Percentiles rank a stretch among this genome's conserved stretches.
Evolutionary conservation across 2,113 vertebrate species (phyloP).

Genomic region (Columba livia): DNA sequence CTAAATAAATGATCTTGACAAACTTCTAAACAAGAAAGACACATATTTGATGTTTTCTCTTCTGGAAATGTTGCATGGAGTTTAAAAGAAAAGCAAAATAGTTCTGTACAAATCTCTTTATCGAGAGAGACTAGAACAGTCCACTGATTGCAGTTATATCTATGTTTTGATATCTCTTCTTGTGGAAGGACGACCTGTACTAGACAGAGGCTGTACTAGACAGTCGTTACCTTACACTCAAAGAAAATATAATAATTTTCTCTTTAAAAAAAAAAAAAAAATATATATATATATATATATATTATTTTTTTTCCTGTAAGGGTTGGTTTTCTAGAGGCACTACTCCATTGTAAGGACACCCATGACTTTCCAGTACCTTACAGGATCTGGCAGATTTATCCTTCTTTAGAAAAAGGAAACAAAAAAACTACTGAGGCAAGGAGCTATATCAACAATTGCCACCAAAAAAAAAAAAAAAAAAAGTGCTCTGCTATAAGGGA

Average conservation of each 20-base stretch:
- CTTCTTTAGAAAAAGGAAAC: background rate
- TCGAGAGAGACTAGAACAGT: background rate
- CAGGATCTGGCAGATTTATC: background rate
- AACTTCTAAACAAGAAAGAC: background rate
- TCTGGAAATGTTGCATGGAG: background rate
- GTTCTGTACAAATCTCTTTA: background rate
- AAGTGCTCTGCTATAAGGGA: background rate
- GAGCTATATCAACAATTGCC: background rate
- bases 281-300: background rate
- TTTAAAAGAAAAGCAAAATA: background rate
- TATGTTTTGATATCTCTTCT: background rate
- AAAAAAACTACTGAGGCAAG: background rate
- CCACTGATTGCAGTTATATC: background rate
- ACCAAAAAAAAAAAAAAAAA: background rate
- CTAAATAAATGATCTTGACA: background rate
- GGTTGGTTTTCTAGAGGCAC: background rate
- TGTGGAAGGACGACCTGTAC: background rate
- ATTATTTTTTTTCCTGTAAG: background rate
- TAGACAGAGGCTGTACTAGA: too few relatives aligned
- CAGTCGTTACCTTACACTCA: background rate
- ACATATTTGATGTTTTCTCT: background rate
- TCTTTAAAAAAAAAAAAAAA: background rate
- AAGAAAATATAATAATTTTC: background rate
- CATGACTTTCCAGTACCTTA: background rate
- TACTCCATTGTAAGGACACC: background rate